Conservation (phyloP, 1,140 invertebrate species). For the Aphis gossypii region DNA sequence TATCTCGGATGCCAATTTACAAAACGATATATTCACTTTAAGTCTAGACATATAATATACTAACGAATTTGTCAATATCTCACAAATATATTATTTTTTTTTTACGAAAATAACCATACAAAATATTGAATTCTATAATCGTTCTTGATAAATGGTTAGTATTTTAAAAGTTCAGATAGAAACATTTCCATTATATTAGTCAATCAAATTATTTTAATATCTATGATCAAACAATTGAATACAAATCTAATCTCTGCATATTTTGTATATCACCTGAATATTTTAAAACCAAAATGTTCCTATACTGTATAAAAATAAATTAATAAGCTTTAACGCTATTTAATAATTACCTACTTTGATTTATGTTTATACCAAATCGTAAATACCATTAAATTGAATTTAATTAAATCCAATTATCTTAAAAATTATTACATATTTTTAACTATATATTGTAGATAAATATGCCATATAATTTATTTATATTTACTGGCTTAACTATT, state of each 20-base stretch:
- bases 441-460: neutral
- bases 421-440: neutral
- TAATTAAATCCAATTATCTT: neutral
- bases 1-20: neutral
- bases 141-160: neutral
- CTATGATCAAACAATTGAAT: neutral
- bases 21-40: neutral
- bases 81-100: neutral
- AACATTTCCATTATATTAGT: too few relatives aligned
- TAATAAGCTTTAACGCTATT: neutral
- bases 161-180: neutral
- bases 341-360: neutral
- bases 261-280: neutral
- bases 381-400: neutral
- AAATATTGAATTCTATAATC: neutral
- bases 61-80: neutral
- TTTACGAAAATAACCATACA: neutral
- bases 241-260: neutral
- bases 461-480: neutral
- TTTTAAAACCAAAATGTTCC: neutral
- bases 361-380: neutral
- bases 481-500: neutral
- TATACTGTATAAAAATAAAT: too few relatives aligned
- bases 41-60: slow-evolving; percentile 18
- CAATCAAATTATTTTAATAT: too few relatives aligned